These are phyloP conservation scores for Myotis daubentonii DNA, from an alignment of 2,797 vertebrate genomes.

Conservation along the genomic window DNA sequence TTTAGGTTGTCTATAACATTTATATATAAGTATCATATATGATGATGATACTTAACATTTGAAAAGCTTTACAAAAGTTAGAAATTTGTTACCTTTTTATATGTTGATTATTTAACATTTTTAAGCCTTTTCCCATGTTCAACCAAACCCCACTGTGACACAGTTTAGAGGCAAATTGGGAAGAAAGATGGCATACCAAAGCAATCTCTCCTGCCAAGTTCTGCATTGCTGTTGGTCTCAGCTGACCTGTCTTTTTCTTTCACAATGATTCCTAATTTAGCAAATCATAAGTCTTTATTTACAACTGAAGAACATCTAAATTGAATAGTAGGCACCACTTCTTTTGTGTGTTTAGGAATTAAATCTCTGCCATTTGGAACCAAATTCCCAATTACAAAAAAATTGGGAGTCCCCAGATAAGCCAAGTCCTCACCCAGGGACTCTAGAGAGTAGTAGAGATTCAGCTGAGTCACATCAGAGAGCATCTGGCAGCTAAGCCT, in stretches of 20 bases:
- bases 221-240: conserved; percentile 5
- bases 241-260: neutral
- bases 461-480: neutral
- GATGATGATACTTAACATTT: neutral
- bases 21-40: neutral
- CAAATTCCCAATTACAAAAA: conserved; percentile 39
- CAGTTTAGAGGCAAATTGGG: neutral
- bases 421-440: neutral
- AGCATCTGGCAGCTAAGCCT: conserved; percentile 5
- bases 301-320: conserved; percentile 22
- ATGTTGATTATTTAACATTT: neutral
- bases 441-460: neutral
- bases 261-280: conserved; percentile 48
- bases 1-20: neutral
- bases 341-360: conserved; percentile 32
- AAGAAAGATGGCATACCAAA: neutral
- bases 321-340: neutral
- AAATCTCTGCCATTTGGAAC: conserved; percentile 42
- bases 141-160: neutral
- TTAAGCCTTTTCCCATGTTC: neutral
- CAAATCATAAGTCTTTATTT: conserved; percentile 54
- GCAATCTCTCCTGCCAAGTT: neutral
- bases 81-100: neutral
- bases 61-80: conserved; percentile 22
- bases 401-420: neutral